phyloP scores from a whole-genome alignment of 2,888 invertebrate species.

The Rhogogaster chlorosoma region DNA sequence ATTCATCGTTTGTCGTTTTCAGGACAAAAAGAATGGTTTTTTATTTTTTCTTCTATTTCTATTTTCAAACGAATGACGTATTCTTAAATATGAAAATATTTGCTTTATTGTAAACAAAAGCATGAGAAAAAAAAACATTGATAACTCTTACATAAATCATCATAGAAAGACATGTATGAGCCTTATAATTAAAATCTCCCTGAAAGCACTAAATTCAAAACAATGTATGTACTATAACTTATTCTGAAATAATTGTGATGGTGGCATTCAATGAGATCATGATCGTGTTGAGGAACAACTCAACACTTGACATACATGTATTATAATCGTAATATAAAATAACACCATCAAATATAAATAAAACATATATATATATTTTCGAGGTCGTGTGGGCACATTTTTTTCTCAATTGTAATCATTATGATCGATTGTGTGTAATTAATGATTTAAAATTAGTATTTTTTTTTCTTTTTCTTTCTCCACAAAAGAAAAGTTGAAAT shows the following conservation, averaged over 20 bases:
- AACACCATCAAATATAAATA: slow-evolving; percentile 62
- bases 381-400: slow-evolving; percentile 36
- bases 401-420: slow-evolving; percentile 12
- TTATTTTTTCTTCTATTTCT: background rate
- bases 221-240: background rate
- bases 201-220: background rate
- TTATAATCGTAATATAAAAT: slow-evolving; percentile 61
- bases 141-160: slow-evolving; percentile 27
- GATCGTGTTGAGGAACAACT: slow-evolving; percentile 64
- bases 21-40: background rate
- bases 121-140: background rate
- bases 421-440: slow-evolving; percentile 14
- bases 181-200: slow-evolving; percentile 14
- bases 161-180: slow-evolving; percentile 45
- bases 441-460: background rate
- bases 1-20: background rate
- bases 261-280: slow-evolving; percentile 70
- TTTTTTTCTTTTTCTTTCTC: background rate
- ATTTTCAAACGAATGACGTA: background rate
- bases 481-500: background rate
- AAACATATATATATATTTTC: slow-evolving; percentile 56
- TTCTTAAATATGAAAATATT: background rate
- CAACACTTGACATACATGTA: slow-evolving; percentile 54
- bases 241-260: slow-evolving; percentile 1
- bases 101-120: background rate